Evolutionary conservation across 2,888 invertebrate genomes (phyloP), one percentile per base, ranked within the genome.

Genomic region (Drosophila neutralis): DNA sequence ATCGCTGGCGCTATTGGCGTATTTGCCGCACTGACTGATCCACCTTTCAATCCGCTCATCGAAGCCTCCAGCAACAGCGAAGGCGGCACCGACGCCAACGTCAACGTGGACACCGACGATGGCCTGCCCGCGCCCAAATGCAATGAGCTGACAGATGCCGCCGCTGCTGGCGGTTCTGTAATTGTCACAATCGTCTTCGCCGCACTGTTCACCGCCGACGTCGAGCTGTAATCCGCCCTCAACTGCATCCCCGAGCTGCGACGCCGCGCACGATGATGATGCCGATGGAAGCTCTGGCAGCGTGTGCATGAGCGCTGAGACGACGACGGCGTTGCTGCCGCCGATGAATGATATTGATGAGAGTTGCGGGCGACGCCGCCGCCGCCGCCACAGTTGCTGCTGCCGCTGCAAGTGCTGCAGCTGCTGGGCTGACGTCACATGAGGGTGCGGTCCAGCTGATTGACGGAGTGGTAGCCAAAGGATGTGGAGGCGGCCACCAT

Each of bases 401-500:
- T 92, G 78, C 91, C 91, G 81, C 93, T 93, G 79, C 93, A 93
- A 78, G 93, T 92, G 87, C 93, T 93, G 90, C 93, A 93, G 87
- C 92, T 93, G 91, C 92, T 93, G n/a, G 92, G 92, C 86, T 93
- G 92, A 58, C 93, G 93, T 93, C 93, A 93, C 89, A 93, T 93
- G 82, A 93, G 90, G 66, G 91, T 92, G 61, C 93, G 92, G 75
- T 93, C 93, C 80, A 92, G 90, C 82, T 93, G 93, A 85, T 93
- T 93, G 69, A 93, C 93, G 38, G 93, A 93, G 49, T 92, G 91
- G 80, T 93, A 93, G 71, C 92, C 93, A 61, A 93, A 92, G 62
- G 93, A 92, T 58, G 93, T 92, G 35, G 93, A 93, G 57, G 93
- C 92, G 66, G 93, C 93, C 68, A 93, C 93, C 93, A 93, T 93